Conservation (phyloP, 2,888 invertebrate species). For the Nomada ferruginata region DNA sequence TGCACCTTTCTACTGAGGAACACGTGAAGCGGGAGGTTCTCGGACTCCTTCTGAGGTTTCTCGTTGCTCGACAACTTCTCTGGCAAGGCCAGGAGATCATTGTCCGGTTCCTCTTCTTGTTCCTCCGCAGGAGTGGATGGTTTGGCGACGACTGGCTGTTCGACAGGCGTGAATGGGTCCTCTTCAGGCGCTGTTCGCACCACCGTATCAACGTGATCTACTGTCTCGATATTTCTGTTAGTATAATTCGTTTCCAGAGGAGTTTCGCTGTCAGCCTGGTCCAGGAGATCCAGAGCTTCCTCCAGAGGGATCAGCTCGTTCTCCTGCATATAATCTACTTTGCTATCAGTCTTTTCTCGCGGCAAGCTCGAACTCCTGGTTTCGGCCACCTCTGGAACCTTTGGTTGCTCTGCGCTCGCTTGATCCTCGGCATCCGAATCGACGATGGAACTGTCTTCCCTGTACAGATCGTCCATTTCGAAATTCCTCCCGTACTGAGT, state of each 20-base stretch:
- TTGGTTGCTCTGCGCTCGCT: conserved; percentile 36
- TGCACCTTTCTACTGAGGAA: conserved; percentile 81
- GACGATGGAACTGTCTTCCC: conserved; percentile 78
- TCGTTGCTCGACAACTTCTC: conserved; percentile 82
- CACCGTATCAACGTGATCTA: conserved; percentile 5
- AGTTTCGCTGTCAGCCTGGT: conserved; percentile 67
- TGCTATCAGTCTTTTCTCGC: conserved; percentile 58
- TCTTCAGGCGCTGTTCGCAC: conserved; percentile 31
- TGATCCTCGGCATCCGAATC: conserved; percentile 77
- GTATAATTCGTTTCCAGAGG: conserved; percentile 47
- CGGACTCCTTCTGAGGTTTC: conserved; percentile 78
- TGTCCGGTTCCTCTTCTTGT: conserved; percentile 71
- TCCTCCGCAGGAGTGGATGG: conserved; percentile 50
- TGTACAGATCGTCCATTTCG: conserved; percentile 78
- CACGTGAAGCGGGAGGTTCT: conserved; percentile 81
- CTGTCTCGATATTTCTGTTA: neutral
- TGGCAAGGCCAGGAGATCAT: conserved; percentile 81
- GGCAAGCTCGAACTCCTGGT: conserved; percentile 65
- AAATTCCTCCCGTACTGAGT: conserved; percentile 74
- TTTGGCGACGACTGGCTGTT: conserved; percentile 32
- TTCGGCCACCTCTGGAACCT: conserved; percentile 23
- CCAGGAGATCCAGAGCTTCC: conserved; percentile 78
- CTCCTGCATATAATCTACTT: conserved; percentile 38
- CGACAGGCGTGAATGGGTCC: conserved; percentile 36
- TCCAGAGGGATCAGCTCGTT: conserved; percentile 78